phyloP scores from a whole-genome alignment of 1,140 invertebrate genomes.

The Trigoniulus corallinus region DNA sequence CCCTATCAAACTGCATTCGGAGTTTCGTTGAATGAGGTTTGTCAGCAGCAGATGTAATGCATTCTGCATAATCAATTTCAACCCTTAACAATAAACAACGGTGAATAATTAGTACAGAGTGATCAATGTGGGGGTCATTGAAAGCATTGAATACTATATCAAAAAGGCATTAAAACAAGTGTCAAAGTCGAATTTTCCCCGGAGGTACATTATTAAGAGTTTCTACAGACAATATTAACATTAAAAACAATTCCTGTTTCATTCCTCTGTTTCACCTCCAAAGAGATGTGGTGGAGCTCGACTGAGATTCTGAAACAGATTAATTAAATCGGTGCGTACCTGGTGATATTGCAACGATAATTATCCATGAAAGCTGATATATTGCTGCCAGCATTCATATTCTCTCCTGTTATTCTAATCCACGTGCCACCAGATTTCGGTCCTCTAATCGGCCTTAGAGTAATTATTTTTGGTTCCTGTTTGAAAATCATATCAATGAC shows the following conservation, averaged over 20 bases:
- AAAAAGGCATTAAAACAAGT: no score
- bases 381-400: slow-evolving; percentile 87
- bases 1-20: slow-evolving; percentile 76
- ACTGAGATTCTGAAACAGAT: no score
- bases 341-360: slow-evolving; percentile 58
- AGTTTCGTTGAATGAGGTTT: slow-evolving; percentile 44
- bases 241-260: slow-evolving; percentile 19
- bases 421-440: slow-evolving; percentile 85
- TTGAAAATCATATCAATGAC: no score
- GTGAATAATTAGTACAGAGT: no score
- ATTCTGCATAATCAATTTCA: slow-evolving; percentile 57
- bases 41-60: slow-evolving; percentile 60
- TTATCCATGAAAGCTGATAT: slow-evolving; percentile 79
- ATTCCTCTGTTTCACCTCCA: neutral
- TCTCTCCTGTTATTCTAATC: slow-evolving; percentile 69
- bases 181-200: no score
- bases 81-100: slow-evolving; percentile 41
- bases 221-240: no score
- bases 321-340: no score
- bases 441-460: slow-evolving; percentile 70
- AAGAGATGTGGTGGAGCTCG: neutral
- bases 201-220: no score
- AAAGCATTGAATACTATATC: no score
- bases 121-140: no score
- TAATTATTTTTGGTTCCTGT: slow-evolving; percentile 66